Percentiles rank a stretch among this genome's conserved stretches.
These are phyloP conservation scores for Hyla sarda DNA, from an alignment of 2,113 vertebrate species.

Conservation along the genomic window DNA sequence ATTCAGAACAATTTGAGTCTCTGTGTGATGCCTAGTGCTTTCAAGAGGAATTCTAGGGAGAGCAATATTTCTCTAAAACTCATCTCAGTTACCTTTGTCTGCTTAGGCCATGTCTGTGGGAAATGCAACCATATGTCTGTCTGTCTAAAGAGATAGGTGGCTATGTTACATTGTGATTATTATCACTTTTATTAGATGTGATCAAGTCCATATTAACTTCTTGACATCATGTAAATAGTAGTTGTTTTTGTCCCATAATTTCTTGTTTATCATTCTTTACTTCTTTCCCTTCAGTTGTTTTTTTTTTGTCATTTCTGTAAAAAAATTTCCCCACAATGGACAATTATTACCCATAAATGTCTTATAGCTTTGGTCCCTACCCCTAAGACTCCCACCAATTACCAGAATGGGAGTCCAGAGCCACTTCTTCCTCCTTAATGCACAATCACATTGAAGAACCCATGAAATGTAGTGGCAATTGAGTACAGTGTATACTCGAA, in stretches of 20 bases:
- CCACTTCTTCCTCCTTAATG: no score
- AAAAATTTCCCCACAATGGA: no score
- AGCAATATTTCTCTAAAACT: slow-evolving; percentile 10
- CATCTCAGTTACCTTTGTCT: neutral
- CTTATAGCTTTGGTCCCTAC: no score
- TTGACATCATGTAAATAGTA: neutral
- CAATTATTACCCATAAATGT: no score
- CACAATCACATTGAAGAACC: no score
- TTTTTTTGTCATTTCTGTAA: no score
- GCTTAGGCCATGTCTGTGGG: neutral
- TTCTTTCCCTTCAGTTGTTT: neutral
- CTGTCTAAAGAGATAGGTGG: neutral
- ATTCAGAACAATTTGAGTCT: slow-evolving; percentile 9
- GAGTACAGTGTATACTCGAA: no score
- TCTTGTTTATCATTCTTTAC: neutral
- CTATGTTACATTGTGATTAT: neutral
- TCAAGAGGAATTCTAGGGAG: neutral
- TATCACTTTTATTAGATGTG: neutral
- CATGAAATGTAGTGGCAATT: no score
- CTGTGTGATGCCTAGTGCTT: slow-evolving; percentile 19
- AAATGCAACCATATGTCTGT: neutral
- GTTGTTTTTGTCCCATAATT: neutral
- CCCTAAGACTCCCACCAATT: no score
- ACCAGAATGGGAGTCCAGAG: no score
- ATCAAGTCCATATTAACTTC: neutral